These are phyloP conservation scores for Poeciliopsis retropinna DNA, from an alignment of 2,113 vertebrate species.

Conservation along the genomic window DNA sequence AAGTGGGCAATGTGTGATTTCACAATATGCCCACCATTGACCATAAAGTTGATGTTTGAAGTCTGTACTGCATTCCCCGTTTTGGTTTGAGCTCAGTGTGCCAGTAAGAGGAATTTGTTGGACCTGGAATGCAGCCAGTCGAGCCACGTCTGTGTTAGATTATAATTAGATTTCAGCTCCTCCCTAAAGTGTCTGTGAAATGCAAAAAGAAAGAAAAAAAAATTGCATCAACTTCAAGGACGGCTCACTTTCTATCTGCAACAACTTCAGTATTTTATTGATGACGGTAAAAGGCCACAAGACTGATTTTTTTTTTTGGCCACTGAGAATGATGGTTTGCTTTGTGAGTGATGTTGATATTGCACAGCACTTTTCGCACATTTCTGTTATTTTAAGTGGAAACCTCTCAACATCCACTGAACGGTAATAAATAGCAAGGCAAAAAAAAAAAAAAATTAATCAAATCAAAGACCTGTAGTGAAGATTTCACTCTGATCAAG, in stretches of 20 bases:
- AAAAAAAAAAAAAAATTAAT: constrained; percentile 10
- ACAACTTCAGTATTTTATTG: constrained; percentile 39
- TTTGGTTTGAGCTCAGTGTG: constrained; percentile 55
- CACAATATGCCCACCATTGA: constrained; percentile 71
- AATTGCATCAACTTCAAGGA: constrained; percentile 16
- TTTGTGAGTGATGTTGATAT: constrained; percentile 32
- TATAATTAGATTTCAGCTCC: constrained; percentile 63
- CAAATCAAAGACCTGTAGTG: constrained; percentile 14
- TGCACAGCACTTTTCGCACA: constrained; percentile 22
- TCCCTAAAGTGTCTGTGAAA: constrained; percentile 47
- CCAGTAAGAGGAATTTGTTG: constrained; percentile 69
- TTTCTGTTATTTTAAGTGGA: constrained; percentile 55
- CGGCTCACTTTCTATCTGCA: constrained; percentile 18
- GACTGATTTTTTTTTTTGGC: constrained; percentile 12
- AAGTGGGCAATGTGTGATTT: constrained; percentile 52
- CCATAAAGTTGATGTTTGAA: constrained; percentile 70
- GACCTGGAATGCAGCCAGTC: constrained; percentile 56
- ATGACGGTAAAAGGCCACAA: constrained; percentile 16
- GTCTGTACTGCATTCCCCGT: constrained; percentile 52
- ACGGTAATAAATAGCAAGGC: constrained; percentile 46
- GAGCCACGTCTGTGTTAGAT: constrained; percentile 55
- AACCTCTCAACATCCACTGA: constrained; percentile 26
- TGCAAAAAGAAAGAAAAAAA: constrained; percentile 42
- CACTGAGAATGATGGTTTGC: constrained; percentile 7
- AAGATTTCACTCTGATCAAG: constrained; percentile 47